Percentiles rank a stretch among this genome's conserved stretches.
Evolutionary conservation across 2,797 vertebrate species (phyloP).

Genomic region (Girardinus metallicus): DNA sequence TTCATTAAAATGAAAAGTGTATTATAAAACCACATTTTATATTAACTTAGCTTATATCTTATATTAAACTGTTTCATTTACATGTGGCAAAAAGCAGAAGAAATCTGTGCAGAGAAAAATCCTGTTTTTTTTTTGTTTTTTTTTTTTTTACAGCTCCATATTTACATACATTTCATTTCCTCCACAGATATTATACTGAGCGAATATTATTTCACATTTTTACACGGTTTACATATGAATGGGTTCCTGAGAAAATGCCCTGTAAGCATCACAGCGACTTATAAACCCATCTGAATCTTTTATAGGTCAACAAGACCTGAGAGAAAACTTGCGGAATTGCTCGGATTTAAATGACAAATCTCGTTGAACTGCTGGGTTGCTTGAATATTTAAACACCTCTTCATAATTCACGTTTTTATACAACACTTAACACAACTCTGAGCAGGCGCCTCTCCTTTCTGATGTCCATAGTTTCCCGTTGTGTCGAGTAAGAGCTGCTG

Average conservation of each 20-base stretch:
- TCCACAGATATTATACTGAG: neutral
- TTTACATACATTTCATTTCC: neutral
- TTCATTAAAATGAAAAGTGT: neutral
- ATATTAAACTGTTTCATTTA: neutral
- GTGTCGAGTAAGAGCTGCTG: slow-evolving; percentile 45
- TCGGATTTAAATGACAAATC: slow-evolving; percentile 33
- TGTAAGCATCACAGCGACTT: slow-evolving; percentile 30
- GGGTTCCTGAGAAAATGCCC: slow-evolving; percentile 30
- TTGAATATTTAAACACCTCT: slow-evolving; percentile 54
- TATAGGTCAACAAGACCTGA: slow-evolving; percentile 51
- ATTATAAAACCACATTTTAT: neutral
- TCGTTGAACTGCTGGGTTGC: slow-evolving; percentile 35
- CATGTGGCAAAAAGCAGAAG: neutral
- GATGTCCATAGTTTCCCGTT: slow-evolving; percentile 41
- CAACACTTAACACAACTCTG: slow-evolving; percentile 8
- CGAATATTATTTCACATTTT: slow-evolving; percentile 20
- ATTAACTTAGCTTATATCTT: neutral
- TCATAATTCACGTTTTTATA: slow-evolving; percentile 57
- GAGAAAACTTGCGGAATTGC: slow-evolving; percentile 28
- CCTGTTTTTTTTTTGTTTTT: too few relatives aligned
- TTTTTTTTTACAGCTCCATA: neutral
- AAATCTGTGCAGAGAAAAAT: neutral
- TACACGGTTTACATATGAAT: slow-evolving; percentile 28
- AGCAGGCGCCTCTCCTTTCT: slow-evolving; percentile 40
- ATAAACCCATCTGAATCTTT: slow-evolving; percentile 50